These are phyloP conservation scores for Bombus turneri DNA, from an alignment of 1,140 invertebrate species.

Conservation along the genomic window DNA sequence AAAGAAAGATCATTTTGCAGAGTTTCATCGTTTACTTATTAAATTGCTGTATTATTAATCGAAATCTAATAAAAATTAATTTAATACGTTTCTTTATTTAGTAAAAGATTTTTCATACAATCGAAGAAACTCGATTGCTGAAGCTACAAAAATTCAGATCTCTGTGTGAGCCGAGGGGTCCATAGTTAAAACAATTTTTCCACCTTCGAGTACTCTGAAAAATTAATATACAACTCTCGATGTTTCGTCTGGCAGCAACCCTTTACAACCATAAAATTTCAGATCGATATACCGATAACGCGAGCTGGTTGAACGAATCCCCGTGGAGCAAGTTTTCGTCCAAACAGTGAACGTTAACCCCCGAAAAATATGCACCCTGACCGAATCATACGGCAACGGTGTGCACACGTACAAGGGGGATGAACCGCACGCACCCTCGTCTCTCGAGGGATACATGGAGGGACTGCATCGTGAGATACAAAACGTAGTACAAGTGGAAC, in stretches of 20 bases:
- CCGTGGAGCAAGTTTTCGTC: neutral
- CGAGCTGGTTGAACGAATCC: conserved; percentile 6
- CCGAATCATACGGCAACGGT: conserved; percentile 26
- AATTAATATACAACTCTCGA: neutral
- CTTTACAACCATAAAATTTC: conserved; percentile 42
- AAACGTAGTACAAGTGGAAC: conserved; percentile 25
- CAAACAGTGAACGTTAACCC: conserved; percentile 27
- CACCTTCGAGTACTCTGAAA: neutral
- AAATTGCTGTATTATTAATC: too few species aligned
- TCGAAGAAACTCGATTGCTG: too few species aligned
- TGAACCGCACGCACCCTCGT: neutral
- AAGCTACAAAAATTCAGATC: too few species aligned
- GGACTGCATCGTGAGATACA: neutral
- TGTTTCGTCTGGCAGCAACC: conserved; percentile 28
- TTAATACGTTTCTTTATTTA: too few species aligned
- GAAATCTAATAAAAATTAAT: too few species aligned
- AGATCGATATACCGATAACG: conserved; percentile 46
- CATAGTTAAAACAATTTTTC: neutral
- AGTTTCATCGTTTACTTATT: too few species aligned
- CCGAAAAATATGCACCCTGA: conserved; percentile 53
- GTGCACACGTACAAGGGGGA: conserved; percentile 16
- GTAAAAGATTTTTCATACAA: too few species aligned
- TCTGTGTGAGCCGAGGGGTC: neutral
- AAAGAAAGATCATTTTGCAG: too few species aligned
- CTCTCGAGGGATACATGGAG: neutral